A percentile compares a stretch with the other conserved stretches of the same genome.
Evolutionary conservation across 2,113 vertebrate species (phyloP).

Genomic region (Anarhynchus alexandrinus): DNA sequence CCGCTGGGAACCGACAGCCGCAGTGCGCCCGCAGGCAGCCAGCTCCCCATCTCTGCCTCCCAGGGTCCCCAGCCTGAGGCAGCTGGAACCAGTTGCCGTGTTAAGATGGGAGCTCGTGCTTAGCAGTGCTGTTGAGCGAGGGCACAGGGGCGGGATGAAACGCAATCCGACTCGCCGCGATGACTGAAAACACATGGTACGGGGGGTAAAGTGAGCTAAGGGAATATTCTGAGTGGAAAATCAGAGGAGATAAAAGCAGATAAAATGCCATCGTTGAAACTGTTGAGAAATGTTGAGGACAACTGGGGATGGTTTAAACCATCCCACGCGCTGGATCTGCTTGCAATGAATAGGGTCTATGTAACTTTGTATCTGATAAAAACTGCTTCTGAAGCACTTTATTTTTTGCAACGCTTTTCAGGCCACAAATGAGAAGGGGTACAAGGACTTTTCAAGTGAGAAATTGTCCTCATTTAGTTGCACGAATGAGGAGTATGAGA

Average conservation of each 20-base stretch:
- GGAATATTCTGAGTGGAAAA: background rate
- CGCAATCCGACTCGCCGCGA: background rate
- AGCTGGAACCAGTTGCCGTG: background rate
- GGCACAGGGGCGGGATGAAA: background rate
- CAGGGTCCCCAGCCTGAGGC: background rate
- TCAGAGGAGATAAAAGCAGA: background rate
- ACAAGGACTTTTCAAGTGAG: background rate
- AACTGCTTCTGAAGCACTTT: background rate
- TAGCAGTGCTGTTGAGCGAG: background rate
- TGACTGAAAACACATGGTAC: background rate
- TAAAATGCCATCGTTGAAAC: background rate
- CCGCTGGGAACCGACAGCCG: background rate
- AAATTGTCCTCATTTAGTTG: background rate
- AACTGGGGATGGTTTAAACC: background rate
- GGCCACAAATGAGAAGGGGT: background rate
- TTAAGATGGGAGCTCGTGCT: background rate
- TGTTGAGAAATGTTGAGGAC: background rate
- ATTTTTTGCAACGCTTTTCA: background rate
- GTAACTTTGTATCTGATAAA: background rate
- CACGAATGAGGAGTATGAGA: background rate
- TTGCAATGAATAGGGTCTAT: background rate
- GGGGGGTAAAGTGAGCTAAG: background rate
- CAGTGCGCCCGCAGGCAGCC: fast-evolving
- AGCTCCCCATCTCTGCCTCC: background rate
- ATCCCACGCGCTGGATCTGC: background rate